These are phyloP conservation scores for Diachrysia chrysitis DNA, from an alignment of 2,888 invertebrate genomes.

Conservation along the genomic window DNA sequence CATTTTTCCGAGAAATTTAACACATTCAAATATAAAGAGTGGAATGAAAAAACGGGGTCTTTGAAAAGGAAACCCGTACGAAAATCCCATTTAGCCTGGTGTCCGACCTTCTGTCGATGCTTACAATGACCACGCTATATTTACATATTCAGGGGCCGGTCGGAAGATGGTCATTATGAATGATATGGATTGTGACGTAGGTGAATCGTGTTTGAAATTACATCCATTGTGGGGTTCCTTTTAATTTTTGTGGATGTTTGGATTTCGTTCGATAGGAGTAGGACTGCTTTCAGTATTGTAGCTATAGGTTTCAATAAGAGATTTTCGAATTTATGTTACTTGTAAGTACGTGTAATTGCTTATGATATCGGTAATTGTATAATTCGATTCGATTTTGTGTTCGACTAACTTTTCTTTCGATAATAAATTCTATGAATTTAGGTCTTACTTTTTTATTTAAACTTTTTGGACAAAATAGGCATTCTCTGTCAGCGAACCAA, in stretches of 20 bases:
- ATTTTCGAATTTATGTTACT: neutral
- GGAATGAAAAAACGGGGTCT: constrained; percentile 59
- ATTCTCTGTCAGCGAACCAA: no score
- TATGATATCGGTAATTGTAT: no score
- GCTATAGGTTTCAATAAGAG: neutral
- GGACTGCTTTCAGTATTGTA: constrained; percentile 14
- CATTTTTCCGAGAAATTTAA: constrained; percentile 87
- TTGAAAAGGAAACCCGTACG: constrained; percentile 77
- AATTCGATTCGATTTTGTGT: no score
- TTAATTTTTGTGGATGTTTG: constrained; percentile 37
- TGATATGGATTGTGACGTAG: constrained; percentile 68
- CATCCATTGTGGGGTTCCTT: constrained; percentile 60
- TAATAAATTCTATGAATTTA: no score
- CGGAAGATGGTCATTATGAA: constrained; percentile 82
- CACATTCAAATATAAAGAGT: constrained; percentile 74
- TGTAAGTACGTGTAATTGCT: neutral
- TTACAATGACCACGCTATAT: constrained; percentile 75
- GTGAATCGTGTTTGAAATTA: constrained; percentile 75
- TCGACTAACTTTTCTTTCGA: no score
- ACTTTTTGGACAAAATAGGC: no score
- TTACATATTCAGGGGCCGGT: constrained; percentile 73
- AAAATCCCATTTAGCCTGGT: constrained; percentile 80
- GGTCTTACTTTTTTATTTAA: no score
- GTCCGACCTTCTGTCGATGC: constrained; percentile 75
- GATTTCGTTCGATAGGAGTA: constrained; percentile 10